A percentile compares a stretch with the other conserved stretches of the same genome.
phyloP scores from a whole-genome alignment of 2,888 invertebrate species.

The Eilema griseolum region DNA sequence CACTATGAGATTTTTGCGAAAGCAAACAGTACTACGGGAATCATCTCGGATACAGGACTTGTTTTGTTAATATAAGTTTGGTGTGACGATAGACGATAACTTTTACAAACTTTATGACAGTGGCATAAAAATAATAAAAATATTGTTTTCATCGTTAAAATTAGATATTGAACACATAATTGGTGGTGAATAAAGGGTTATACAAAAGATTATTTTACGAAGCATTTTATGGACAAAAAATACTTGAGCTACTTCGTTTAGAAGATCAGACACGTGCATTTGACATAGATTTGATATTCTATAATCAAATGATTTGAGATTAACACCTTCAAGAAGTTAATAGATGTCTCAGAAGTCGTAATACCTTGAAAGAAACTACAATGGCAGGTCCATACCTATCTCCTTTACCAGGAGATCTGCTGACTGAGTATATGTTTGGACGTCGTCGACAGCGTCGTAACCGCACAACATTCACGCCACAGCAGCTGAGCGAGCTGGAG shows the following conservation, averaged over 20 bases:
- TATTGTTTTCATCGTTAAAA: background rate
- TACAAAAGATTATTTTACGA: background rate
- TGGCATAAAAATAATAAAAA: constrained; percentile 22
- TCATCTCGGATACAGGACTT: constrained; percentile 62
- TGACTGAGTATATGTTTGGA: constrained; percentile 97
- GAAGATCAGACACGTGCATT: background rate
- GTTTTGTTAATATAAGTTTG: constrained; percentile 49
- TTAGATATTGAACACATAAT: background rate
- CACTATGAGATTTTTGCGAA: constrained; percentile 72
- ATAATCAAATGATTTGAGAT: background rate
- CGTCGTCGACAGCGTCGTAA: constrained; percentile 95
- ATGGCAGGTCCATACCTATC: constrained; percentile 96
- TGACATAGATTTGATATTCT: background rate
- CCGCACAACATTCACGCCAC: constrained; percentile 97
- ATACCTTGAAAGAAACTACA: background rate
- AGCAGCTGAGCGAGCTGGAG: constrained; percentile 96
- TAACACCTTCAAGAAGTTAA: background rate
- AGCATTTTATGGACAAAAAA: background rate
- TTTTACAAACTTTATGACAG: constrained; percentile 55
- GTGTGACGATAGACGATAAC: constrained; percentile 50
- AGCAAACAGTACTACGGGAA: constrained; percentile 73
- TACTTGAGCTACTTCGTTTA: background rate
- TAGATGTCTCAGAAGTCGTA: background rate
- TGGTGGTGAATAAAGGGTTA: background rate
- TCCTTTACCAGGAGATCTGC: constrained; percentile 94